phyloP scores from a whole-genome alignment of 2,797 vertebrate genomes.

The Diplodus puntazzo region DNA sequence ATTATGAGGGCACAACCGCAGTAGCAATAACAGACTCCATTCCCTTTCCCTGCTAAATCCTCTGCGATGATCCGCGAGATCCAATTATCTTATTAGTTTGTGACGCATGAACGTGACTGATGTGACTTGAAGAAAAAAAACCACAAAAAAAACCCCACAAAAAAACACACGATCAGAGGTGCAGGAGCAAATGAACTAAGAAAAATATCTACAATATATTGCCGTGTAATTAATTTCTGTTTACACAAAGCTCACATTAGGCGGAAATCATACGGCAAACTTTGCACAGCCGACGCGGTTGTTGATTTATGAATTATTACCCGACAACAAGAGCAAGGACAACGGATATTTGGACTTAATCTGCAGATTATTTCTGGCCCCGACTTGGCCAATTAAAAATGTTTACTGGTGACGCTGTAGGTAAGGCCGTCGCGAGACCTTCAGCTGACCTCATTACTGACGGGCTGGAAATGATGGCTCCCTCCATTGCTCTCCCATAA shows the following conservation, averaged over 20 bases:
- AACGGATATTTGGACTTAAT: slow-evolving; percentile 62
- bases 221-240: slow-evolving; percentile 60
- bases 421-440: slow-evolving; percentile 65
- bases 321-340: slow-evolving; percentile 61
- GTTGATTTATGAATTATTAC: slow-evolving; percentile 70
- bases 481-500: slow-evolving; percentile 50
- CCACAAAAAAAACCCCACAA: no score
- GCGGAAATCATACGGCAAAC: slow-evolving; percentile 37
- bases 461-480: slow-evolving; percentile 56
- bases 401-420: slow-evolving; percentile 74
- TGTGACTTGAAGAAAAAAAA: slow-evolving; percentile 23
- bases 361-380: slow-evolving; percentile 63
- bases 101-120: slow-evolving; percentile 39
- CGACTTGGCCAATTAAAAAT: slow-evolving; percentile 77
- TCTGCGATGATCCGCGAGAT: slow-evolving; percentile 47
- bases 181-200: slow-evolving; percentile 6
- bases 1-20: slow-evolving; percentile 56
- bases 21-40: slow-evolving; percentile 46
- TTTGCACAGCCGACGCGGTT: slow-evolving; percentile 39
- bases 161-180: neutral
- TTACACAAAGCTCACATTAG: slow-evolving; percentile 54
- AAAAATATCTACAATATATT: slow-evolving; percentile 3
- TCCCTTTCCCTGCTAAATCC: slow-evolving; percentile 56
- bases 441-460: slow-evolving; percentile 76
- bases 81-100: slow-evolving; percentile 64